Percentiles rank a stretch among this genome's conserved stretches.
These are phyloP conservation scores for Mormyrops attenuatus DNA, from an alignment of 2,797 vertebrate genomes.

Conservation along the genomic window DNA sequence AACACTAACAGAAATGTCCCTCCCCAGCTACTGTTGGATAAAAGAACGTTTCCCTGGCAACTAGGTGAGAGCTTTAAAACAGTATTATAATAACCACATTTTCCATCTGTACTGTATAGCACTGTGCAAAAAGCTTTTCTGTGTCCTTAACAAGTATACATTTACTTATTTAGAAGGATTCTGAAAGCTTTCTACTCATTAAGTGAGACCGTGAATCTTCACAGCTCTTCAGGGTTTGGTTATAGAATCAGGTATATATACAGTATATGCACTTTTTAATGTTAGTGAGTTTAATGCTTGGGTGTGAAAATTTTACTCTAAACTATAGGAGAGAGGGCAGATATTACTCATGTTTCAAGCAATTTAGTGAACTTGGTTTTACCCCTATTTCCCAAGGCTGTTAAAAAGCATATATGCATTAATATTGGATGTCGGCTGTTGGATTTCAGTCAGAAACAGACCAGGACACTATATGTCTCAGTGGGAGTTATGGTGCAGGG, in stretches of 20 bases:
- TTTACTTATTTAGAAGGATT: not conserved
- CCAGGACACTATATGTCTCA: not conserved
- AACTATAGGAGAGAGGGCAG: not conserved
- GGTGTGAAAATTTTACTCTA: not conserved
- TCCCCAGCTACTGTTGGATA: not conserved
- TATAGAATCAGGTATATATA: not conserved
- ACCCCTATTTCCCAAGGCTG: not conserved
- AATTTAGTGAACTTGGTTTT: not conserved
- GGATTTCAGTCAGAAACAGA: not conserved
- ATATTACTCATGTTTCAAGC: not conserved
- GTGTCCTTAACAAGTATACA: not conserved
- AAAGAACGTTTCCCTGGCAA: constrained; percentile 10
- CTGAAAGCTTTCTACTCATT: constrained; percentile 6
- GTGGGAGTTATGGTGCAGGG: not conserved
- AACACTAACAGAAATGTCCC: not conserved
- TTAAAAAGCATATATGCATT: not conserved
- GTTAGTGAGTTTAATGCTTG: not conserved
- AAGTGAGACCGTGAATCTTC: not conserved
- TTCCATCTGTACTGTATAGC: not conserved
- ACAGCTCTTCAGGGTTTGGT: not conserved
- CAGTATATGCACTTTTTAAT: not conserved
- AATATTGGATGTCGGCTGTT: not conserved
- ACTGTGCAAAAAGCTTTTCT: not conserved
- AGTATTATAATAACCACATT: not conserved
- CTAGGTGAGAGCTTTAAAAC: not conserved